phyloP scores from a whole-genome alignment of 2,797 vertebrate species.

The Gymnopithys bicolor region DNA sequence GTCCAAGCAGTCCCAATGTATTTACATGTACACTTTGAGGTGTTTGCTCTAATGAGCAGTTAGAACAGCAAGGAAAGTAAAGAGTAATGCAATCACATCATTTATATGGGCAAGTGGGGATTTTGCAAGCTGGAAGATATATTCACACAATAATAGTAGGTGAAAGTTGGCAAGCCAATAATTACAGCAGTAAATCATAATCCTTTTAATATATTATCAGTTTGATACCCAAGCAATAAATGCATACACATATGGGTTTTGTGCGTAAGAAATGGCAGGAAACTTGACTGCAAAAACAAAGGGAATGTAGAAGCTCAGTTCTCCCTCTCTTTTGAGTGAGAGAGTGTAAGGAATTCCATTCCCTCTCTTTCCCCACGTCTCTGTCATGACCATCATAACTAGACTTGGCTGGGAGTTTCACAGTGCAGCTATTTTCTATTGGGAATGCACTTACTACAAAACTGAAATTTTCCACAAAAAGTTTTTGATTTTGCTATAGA shows the following conservation, averaged over 20 bases:
- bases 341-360: neutral
- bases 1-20: neutral
- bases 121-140: constrained; percentile 50
- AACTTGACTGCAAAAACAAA: constrained; percentile 41
- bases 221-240: constrained; percentile 43
- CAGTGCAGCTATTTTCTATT: neutral
- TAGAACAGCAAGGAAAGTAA: constrained; percentile 19
- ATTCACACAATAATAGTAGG: constrained; percentile 37
- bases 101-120: constrained; percentile 34
- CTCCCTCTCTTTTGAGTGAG: neutral
- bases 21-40: constrained; percentile 38
- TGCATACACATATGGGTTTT: neutral
- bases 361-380: neutral
- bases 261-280: constrained; percentile 19
- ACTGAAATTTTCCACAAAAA: constrained; percentile 45
- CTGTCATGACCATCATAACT: constrained; percentile 7
- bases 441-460: constrained; percentile 26
- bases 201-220: constrained; percentile 61
- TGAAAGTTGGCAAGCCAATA: constrained; percentile 55
- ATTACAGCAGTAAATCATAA: constrained; percentile 65
- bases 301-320: neutral
- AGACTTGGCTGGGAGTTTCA: constrained; percentile 21
- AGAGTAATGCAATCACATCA: constrained; percentile 24
- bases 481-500: constrained; percentile 39
- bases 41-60: constrained; percentile 42